Base-by-base conservation (phyloP, 1,140 invertebrate species). In the Ips typographus region DNA sequence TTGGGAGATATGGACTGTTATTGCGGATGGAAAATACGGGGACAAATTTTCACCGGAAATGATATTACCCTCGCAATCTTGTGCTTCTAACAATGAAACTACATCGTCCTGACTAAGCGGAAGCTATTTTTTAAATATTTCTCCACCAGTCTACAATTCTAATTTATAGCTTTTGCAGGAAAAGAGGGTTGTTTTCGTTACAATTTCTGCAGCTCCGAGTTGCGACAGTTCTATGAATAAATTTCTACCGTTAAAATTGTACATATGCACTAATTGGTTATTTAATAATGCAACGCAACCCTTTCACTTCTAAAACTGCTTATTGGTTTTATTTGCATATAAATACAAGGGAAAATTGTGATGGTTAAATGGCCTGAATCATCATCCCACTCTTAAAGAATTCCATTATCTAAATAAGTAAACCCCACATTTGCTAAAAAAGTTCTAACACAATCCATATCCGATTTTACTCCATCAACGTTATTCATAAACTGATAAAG, bases 71-170 rank as follows among this genome's bases (percentile, higher is more conserved):
- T 49, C 43, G 65, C 65, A 67, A 67, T 67, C 65, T 67, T 67
- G 56, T 67, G 41, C 56, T 67, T 67, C 55, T 59, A 67, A 67
- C 65, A 67, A 67, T 67, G 65, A 55, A 56, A 57, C 52, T 59
- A 57, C 55, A 56, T 38, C 63, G 40, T 65, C 65, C 65, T 67
- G 65, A 67, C 40, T 57, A 67, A 67, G 65, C 65, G 65, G 65
- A 67, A 58, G 55, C 56, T 40, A 67, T 67, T 67, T 67, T 67
- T 67, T 67, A 67, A 67, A 67, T 67, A 67, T 67, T 67, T 59
- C 65, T 67, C 55, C 39, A 40, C 55, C 55, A 67, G 65, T 40
- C 65, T 58, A 51, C 41, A 51, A 40, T n/a, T 49, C 37, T 59
- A 67, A 65, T 67, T 67, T 67, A 67, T 67, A 4, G 56, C 38